A percentile compares a stretch with the other conserved stretches of the same genome.
Conservation (phyloP, 2,888 invertebrate genomes). For the Mycalesis mineus region DNA sequence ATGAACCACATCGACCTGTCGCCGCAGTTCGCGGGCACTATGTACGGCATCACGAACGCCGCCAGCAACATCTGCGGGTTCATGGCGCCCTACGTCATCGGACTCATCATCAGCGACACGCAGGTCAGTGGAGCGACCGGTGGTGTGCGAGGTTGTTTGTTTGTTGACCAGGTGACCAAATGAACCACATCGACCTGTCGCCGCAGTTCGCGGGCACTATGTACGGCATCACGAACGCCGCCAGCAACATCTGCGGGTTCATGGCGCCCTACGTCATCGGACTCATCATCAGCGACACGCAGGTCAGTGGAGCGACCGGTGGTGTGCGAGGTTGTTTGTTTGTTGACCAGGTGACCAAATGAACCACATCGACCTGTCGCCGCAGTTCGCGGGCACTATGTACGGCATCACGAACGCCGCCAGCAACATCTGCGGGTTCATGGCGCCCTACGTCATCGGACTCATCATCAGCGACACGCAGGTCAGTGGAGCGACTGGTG, state of each 20-base stretch:
- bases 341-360: too few species aligned
- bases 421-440: too few species aligned
- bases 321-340: too few species aligned
- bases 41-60: conserved; percentile 91
- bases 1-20: conserved; percentile 91
- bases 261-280: conserved; percentile 89
- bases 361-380: too few species aligned
- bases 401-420: too few species aligned
- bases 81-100: conserved; percentile 87
- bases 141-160: too few species aligned
- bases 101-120: conserved; percentile 81
- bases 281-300: conserved; percentile 80
- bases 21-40: conserved; percentile 88
- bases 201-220: conserved; percentile 90
- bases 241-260: conserved; percentile 89
- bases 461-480: too few species aligned
- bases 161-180: conserved; percentile 86
- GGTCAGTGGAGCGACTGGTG: too few species aligned
- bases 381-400: too few species aligned
- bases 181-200: conserved; percentile 90
- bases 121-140: too few species aligned
- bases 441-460: too few species aligned
- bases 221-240: conserved; percentile 90
- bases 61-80: conserved; percentile 90
- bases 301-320: too few species aligned